Conservation (phyloP, 2,113 vertebrate genomes). For the Cairina moschata region DNA sequence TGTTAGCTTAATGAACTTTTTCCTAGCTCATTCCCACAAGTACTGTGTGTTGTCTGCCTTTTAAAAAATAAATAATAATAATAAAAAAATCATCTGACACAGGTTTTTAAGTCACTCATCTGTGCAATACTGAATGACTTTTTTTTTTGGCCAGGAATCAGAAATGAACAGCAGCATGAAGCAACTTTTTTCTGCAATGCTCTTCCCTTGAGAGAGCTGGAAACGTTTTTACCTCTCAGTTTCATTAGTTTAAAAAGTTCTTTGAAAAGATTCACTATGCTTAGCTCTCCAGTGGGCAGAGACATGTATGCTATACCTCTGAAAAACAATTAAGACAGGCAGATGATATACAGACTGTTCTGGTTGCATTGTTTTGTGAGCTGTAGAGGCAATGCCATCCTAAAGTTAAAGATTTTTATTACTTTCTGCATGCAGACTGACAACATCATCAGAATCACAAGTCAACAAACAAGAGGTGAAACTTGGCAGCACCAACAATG, state of each 20-base stretch:
- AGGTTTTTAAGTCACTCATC: slow-evolving; percentile 19
- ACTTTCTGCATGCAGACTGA: not conserved
- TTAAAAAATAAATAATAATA: not conserved
- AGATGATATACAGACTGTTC: not conserved
- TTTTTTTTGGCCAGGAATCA: slow-evolving; percentile 3
- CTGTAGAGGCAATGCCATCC: not conserved
- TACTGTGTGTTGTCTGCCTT: not conserved
- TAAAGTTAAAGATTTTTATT: not conserved
- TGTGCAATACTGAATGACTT: slow-evolving; percentile 5
- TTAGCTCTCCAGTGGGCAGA: not conserved
- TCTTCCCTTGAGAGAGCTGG: not conserved
- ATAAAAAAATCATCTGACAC: not conserved
- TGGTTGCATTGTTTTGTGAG: not conserved
- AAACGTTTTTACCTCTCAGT: not conserved
- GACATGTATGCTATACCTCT: not conserved
- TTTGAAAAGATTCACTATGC: not conserved
- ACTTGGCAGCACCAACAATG: not conserved
- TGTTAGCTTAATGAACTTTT: slow-evolving; percentile 28
- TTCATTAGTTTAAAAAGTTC: not conserved
- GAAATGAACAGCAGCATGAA: not conserved
- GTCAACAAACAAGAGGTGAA: not conserved
- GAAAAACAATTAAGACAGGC: not conserved
- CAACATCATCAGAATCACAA: not conserved
- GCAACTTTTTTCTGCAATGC: not conserved
- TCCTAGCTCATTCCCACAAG: not conserved